A percentile compares a stretch with the other conserved stretches of the same genome.
Conservation (phyloP, 53 echinoderm and acorn worm genomes). For the Pentamera pediparva region DNA sequence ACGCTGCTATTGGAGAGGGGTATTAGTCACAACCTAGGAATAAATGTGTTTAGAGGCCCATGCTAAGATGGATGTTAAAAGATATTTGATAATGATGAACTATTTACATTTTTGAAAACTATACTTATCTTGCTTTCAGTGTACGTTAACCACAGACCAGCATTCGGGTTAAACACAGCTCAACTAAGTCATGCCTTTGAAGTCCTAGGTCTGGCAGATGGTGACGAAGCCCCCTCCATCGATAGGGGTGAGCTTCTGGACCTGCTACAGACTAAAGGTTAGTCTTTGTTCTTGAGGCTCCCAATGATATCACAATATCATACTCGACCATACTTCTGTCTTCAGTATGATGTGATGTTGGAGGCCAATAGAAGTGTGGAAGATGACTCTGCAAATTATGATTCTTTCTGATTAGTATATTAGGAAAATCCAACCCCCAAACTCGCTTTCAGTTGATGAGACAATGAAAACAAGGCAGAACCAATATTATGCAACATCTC, state of each 20-base stretch:
- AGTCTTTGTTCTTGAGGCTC: background rate
- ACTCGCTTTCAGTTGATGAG: too few species aligned
- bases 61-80: background rate
- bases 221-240: conserved; percentile 50
- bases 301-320: background rate
- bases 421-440: too few species aligned
- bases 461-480: too few species aligned
- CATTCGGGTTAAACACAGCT: conserved; percentile 81
- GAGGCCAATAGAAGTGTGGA: too few species aligned
- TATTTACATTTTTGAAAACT: conserved; percentile 19
- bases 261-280: conserved; percentile 89
- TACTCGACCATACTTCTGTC: too few species aligned
- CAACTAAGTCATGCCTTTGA: conserved; percentile 85
- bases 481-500: too few species aligned
- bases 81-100: background rate
- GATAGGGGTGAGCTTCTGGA: conserved; percentile 95
- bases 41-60: too few species aligned
- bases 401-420: too few species aligned
- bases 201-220: conserved; percentile 72
- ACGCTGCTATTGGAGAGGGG: too few species aligned
- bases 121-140: conserved; percentile 54
- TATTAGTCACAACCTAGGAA: too few species aligned
- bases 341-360: too few species aligned
- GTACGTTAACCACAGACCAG: conserved; percentile 98
- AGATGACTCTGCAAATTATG: too few species aligned